These are phyloP conservation scores for Cyrtodaria siliqua DNA, from an alignment of 2,888 invertebrate species.

Conservation along the genomic window DNA sequence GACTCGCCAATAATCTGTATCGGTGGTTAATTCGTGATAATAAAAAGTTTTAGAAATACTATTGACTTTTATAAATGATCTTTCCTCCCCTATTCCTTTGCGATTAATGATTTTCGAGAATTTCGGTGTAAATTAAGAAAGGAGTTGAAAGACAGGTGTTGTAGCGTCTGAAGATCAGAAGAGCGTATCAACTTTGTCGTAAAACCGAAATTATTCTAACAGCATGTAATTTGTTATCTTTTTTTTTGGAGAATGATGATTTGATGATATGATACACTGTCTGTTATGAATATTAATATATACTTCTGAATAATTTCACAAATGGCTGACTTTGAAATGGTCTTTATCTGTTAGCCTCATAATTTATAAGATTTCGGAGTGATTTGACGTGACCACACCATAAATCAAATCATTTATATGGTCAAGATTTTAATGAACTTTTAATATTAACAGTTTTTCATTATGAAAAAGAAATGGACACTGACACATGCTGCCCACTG, in stretches of 20 bases:
- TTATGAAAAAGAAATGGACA: too few species aligned
- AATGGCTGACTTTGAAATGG: constrained; percentile 8
- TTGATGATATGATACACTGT: constrained; percentile 12
- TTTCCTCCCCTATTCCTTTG: constrained; percentile 13
- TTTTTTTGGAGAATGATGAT: neutral
- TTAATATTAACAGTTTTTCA: too few species aligned
- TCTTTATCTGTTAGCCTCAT: too few species aligned
- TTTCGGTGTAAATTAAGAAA: constrained; percentile 12
- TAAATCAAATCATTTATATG: too few species aligned
- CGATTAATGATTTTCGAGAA: constrained; percentile 9
- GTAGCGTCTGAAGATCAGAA: constrained; percentile 10
- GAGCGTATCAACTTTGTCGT: constrained; percentile 5
- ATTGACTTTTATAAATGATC: constrained; percentile 57
- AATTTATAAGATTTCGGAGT: too few species aligned
- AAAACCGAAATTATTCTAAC: constrained; percentile 25
- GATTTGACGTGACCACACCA: too few species aligned
- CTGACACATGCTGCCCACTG: too few species aligned
- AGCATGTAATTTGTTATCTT: constrained; percentile 46
- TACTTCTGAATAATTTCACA: constrained; percentile 33
- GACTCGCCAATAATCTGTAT: neutral
- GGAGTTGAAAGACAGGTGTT: constrained; percentile 36
- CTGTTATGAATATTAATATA: constrained; percentile 13
- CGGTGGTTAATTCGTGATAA: neutral
- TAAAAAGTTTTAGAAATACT: constrained; percentile 19
- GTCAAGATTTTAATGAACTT: too few species aligned